A percentile compares a stretch with the other conserved stretches of the same genome.
These are phyloP conservation scores for Phainopepla nitens DNA, from an alignment of 2,113 vertebrate species.

Conservation along the genomic window DNA sequence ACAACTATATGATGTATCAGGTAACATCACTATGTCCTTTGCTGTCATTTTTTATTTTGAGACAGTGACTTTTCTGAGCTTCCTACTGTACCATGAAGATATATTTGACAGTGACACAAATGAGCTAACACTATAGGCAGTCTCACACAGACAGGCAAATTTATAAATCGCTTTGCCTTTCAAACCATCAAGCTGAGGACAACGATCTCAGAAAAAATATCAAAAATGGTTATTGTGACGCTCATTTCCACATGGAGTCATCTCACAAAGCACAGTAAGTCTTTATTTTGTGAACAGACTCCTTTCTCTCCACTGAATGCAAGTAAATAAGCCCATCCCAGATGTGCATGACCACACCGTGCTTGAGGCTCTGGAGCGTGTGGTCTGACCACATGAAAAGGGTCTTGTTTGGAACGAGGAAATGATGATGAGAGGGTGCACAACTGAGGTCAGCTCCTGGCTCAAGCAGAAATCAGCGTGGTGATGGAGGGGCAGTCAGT, in stretches of 20 bases:
- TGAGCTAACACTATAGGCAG: background rate
- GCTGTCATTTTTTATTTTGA: slow-evolving; percentile 34
- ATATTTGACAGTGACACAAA: slow-evolving; percentile 12
- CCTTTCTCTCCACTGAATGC: background rate
- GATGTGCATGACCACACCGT: background rate
- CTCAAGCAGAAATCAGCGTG: background rate
- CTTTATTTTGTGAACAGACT: background rate
- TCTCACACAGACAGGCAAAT: background rate
- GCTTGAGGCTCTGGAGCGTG: background rate
- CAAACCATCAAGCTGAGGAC: background rate
- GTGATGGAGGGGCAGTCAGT: accelerated
- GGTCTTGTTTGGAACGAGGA: background rate
- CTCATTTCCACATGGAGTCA: background rate
- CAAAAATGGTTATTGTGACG: background rate
- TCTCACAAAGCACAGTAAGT: background rate
- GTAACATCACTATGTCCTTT: background rate
- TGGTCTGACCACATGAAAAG: background rate
- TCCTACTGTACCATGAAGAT: background rate
- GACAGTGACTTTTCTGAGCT: background rate
- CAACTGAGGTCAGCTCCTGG: background rate
- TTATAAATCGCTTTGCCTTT: slow-evolving; percentile 9
- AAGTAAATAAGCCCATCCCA: background rate
- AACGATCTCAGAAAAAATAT: background rate
- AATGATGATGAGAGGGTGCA: accelerated
- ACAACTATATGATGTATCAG: background rate